A percentile compares a stretch with the other conserved stretches of the same genome.
These are phyloP conservation scores for Morpho deidamia DNA, from an alignment of 2,888 invertebrate species.

Conservation along the genomic window DNA sequence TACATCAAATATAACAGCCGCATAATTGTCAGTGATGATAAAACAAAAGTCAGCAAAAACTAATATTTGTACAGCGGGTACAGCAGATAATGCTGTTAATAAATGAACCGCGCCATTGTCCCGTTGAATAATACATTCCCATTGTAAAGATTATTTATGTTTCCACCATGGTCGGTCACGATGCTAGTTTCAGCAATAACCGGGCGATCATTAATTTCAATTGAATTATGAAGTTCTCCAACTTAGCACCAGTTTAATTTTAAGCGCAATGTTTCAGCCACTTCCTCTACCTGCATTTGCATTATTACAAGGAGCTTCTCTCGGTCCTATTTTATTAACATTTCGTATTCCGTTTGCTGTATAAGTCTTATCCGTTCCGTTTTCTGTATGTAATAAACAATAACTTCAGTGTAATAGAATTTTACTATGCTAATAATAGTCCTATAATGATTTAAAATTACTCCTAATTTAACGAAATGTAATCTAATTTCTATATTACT, in stretches of 20 bases:
- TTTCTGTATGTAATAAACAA: too few species aligned
- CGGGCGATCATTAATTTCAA: slow-evolving; percentile 36
- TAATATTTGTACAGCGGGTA: slow-evolving; percentile 24
- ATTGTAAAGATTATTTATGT: slow-evolving; percentile 38
- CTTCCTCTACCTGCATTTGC: slow-evolving; percentile 27
- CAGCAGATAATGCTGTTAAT: slow-evolving; percentile 30
- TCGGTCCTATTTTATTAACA: slow-evolving; percentile 1
- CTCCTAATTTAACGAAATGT: too few species aligned
- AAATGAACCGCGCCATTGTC: slow-evolving; percentile 38
- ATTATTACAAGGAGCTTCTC: slow-evolving; percentile 30
- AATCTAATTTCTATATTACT: too few species aligned
- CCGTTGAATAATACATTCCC: slow-evolving; percentile 31
- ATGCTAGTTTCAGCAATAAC: slow-evolving; percentile 33
- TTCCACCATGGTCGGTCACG: slow-evolving; percentile 33
- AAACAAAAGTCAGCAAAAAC: slow-evolving; percentile 18
- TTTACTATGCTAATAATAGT: too few species aligned
- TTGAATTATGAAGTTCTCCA: slow-evolving; percentile 36
- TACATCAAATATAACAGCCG: slow-evolving; percentile 15
- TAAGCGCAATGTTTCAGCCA: slow-evolving; percentile 21
- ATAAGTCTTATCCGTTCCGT: too few species aligned
- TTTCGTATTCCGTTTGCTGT: not conserved
- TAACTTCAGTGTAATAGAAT: too few species aligned
- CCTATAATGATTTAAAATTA: too few species aligned
- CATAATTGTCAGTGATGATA: slow-evolving; percentile 22
- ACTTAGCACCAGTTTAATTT: slow-evolving; percentile 20